Conservation (phyloP, 2,797 vertebrate genomes). For the Champsocephalus gunnari region DNA sequence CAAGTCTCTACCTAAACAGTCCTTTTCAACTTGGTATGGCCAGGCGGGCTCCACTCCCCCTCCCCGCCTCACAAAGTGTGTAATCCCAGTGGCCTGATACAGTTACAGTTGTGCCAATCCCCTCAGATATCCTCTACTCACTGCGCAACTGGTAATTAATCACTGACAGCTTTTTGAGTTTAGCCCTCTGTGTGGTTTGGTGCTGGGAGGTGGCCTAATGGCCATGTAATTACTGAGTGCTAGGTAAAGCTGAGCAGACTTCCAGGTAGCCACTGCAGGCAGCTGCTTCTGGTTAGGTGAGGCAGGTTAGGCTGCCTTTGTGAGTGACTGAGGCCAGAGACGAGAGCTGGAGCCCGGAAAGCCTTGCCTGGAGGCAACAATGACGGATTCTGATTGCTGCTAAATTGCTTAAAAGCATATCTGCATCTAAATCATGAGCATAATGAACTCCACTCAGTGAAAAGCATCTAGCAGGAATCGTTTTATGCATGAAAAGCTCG, state of each 20-base stretch:
- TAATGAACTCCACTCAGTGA: slow-evolving; percentile 24
- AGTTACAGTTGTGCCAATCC: slow-evolving; percentile 68
- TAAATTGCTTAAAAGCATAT: slow-evolving; percentile 46
- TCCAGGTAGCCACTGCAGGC: slow-evolving; percentile 69
- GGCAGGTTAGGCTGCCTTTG: slow-evolving; percentile 43
- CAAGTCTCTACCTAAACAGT: slow-evolving; percentile 33
- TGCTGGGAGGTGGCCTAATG: slow-evolving; percentile 68
- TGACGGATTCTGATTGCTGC: slow-evolving; percentile 49
- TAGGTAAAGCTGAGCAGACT: slow-evolving; percentile 79
- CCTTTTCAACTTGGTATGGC: slow-evolving; percentile 45
- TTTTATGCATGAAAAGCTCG: slow-evolving; percentile 24
- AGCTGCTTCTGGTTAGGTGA: slow-evolving; percentile 78
- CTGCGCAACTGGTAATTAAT: slow-evolving; percentile 77
- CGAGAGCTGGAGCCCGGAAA: slow-evolving; percentile 48
- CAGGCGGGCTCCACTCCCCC: slow-evolving; percentile 23
- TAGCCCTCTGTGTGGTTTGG: slow-evolving; percentile 76
- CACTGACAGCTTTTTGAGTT: slow-evolving; percentile 72
- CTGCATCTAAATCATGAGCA: slow-evolving; percentile 24
- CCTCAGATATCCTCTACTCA: slow-evolving; percentile 59
- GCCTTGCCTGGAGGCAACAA: slow-evolving; percentile 28
- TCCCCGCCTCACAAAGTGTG: slow-evolving; percentile 30
- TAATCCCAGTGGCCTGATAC: slow-evolving; percentile 61
- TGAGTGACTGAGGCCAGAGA: slow-evolving; percentile 41
- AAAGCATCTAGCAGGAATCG: slow-evolving; percentile 19
- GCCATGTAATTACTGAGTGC: slow-evolving; percentile 78